Conservation (phyloP, 2,888 invertebrate genomes). For the Pollenia griseotomentosa region DNA sequence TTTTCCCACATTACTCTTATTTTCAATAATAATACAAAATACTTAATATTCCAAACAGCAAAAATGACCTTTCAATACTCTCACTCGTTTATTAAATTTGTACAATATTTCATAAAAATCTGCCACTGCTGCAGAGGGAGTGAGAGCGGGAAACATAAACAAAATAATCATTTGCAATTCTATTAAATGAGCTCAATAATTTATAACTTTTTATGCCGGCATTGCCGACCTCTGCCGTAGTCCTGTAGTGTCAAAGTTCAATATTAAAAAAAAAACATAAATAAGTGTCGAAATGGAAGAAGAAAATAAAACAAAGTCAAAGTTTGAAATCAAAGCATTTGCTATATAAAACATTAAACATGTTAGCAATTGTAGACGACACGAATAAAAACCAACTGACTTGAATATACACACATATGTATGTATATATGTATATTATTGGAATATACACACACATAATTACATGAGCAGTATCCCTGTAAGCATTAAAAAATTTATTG, state of each 20-base stretch:
- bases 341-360: slow-evolving; percentile 59
- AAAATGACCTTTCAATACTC: slow-evolving; percentile 10
- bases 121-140: neutral
- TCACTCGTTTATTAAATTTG: slow-evolving; percentile 42
- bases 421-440: neutral
- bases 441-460: slow-evolving; percentile 2
- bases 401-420: too few relatives aligned
- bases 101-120: slow-evolving; percentile 54
- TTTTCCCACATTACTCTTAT: neutral
- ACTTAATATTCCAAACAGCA: slow-evolving; percentile 57
- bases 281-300: slow-evolving; percentile 12
- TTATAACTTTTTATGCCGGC: slow-evolving; percentile 42
- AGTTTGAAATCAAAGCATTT: slow-evolving; percentile 51
- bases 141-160: slow-evolving; percentile 44
- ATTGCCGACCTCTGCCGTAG: neutral
- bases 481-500: too few relatives aligned
- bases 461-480: neutral
- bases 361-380: slow-evolving; percentile 69
- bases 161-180: slow-evolving; percentile 65
- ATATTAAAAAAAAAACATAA: slow-evolving; percentile 29
- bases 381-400: slow-evolving; percentile 60
- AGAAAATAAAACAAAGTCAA: slow-evolving; percentile 18
- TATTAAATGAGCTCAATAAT: slow-evolving; percentile 63
- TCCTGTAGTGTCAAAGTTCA: slow-evolving; percentile 54
- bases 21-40: slow-evolving; percentile 23